Conservation (phyloP, 30 jellyfish, hydroid and myxozoan species). For the Chironex yamaguchii region DNA sequence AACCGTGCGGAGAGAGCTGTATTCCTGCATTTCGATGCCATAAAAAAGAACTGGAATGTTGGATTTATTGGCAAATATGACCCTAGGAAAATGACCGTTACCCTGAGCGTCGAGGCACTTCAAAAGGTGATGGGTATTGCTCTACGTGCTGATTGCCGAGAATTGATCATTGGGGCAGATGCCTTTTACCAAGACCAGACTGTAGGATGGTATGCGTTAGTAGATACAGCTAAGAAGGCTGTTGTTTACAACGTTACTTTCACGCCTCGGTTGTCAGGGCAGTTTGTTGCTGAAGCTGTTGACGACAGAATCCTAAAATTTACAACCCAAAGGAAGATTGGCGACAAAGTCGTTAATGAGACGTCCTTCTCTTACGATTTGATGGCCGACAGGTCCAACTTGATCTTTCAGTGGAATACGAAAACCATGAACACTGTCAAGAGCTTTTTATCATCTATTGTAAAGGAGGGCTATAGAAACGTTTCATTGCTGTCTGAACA, state of each 20-base stretch:
- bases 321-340: slow-evolving; percentile 69
- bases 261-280: slow-evolving; percentile 72
- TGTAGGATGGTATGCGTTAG: slow-evolving; percentile 58
- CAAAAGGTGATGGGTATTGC: slow-evolving; percentile 66
- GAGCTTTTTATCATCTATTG: slow-evolving; percentile 18
- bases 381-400: slow-evolving; percentile 68
- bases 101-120: slow-evolving; percentile 66
- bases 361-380: slow-evolving; percentile 75
- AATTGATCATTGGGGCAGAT: slow-evolving; percentile 52
- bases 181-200: slow-evolving; percentile 71
- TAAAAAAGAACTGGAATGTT: slow-evolving; percentile 62
- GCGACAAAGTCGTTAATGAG: slow-evolving; percentile 57
- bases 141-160: slow-evolving; percentile 76
- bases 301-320: slow-evolving; percentile 78
- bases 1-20: slow-evolving; percentile 44
- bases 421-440: slow-evolving; percentile 61
- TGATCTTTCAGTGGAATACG: slow-evolving; percentile 85
- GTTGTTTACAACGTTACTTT: slow-evolving; percentile 73
- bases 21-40: slow-evolving; percentile 35
- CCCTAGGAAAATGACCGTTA: slow-evolving; percentile 54
- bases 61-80: slow-evolving; percentile 71
- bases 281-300: slow-evolving; percentile 69
- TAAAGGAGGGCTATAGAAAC: neutral
- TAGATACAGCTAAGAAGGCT: slow-evolving; percentile 54
- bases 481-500: slow-evolving; percentile 11